Conservation (phyloP, 1,140 invertebrate species). For the Choristoneura fumiferana region DNA sequence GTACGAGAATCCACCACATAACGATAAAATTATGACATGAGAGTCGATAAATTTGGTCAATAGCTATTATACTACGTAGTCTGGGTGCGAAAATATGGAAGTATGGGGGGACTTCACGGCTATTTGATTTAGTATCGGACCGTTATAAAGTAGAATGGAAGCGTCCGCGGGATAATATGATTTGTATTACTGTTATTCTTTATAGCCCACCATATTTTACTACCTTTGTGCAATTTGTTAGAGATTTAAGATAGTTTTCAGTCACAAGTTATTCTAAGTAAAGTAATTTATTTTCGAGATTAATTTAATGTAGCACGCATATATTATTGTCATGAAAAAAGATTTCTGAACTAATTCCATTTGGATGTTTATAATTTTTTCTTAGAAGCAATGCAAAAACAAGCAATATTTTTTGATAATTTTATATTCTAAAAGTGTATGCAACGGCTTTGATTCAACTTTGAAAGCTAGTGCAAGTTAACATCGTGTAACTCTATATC, state of each 20-base stretch:
- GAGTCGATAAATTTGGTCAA: conserved; percentile 74
- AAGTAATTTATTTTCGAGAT: too few species aligned
- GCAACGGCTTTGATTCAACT: too few species aligned
- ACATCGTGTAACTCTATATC: conserved; percentile 30
- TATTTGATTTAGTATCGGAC: conserved; percentile 64
- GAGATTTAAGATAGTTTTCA: too few species aligned
- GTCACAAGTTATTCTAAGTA: too few species aligned
- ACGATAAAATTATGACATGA: conserved; percentile 69
- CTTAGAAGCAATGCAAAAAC: too few species aligned
- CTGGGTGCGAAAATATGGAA: conserved; percentile 73
- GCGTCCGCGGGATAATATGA: conserved; percentile 24
- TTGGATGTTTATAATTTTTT: too few species aligned
- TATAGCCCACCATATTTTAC: not conserved
- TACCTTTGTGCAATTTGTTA: too few species aligned
- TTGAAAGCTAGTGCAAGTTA: not conserved
- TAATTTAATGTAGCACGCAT: too few species aligned
- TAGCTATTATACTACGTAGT: conserved; percentile 72
- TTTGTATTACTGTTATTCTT: conserved; percentile 12
- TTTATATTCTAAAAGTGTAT: too few species aligned
- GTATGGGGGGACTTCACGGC: conserved; percentile 54
- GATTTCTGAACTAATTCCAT: too few species aligned
- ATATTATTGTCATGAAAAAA: too few species aligned
- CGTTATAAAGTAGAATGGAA: conserved; percentile 46
- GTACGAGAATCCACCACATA: conserved; percentile 52
- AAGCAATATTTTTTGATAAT: too few species aligned